Conservation (phyloP, 2,797 vertebrate genomes). For the Echeneis naucrates region DNA sequence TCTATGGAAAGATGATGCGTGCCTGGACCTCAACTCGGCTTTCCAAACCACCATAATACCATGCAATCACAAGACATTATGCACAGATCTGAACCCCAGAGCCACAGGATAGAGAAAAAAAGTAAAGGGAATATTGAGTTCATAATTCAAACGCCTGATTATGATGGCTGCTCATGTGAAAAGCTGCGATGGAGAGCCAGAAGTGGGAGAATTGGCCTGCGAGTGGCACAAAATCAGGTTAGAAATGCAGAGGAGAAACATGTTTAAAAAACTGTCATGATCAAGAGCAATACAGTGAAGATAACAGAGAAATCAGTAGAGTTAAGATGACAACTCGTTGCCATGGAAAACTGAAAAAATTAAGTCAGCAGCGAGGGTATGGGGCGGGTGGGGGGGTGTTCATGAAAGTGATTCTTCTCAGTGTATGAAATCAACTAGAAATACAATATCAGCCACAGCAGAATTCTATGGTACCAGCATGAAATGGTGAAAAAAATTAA, state of each 20-base stretch:
- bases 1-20: conserved; percentile 83
- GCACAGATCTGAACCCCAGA: conserved; percentile 84
- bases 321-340: conserved; percentile 74
- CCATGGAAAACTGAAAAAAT: conserved; percentile 70
- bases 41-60: conserved; percentile 82
- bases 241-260: conserved; percentile 71
- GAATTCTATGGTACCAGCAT: conserved; percentile 70
- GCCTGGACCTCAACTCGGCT: conserved; percentile 76
- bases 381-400: conserved; percentile 46
- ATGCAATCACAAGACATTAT: conserved; percentile 87
- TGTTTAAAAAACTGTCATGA: conserved; percentile 75
- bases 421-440: conserved; percentile 71
- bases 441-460: conserved; percentile 70
- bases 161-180: conserved; percentile 77
- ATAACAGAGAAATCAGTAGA: conserved; percentile 66
- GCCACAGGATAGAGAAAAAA: conserved; percentile 72
- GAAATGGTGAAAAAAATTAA: conserved; percentile 65
- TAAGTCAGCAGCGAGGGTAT: conserved; percentile 51
- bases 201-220: conserved; percentile 77
- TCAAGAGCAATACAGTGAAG: conserved; percentile 68
- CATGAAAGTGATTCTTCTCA: conserved; percentile 69
- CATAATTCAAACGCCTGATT: conserved; percentile 83
- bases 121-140: conserved; percentile 76
- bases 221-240: conserved; percentile 76
- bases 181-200: conserved; percentile 75